Base-by-base conservation (phyloP, 2,797 vertebrate genomes). In the Peromyscus nudipes region DNA sequence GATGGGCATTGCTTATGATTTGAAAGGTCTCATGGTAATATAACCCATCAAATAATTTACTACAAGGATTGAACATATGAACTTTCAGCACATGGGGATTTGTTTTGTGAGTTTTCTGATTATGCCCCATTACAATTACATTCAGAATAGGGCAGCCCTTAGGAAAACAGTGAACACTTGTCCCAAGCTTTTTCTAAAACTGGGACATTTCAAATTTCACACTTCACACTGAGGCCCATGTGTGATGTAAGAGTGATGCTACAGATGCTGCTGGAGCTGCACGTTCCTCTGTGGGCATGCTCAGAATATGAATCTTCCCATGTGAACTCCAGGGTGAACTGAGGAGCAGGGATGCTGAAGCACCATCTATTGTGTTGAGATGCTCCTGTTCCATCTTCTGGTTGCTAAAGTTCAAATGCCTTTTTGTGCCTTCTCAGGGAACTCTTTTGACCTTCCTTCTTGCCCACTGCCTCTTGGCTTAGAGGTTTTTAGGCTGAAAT, bases 31-130 rank as follows among this genome's bases (percentile, higher is more conserved):
- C 96, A 62, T 98, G 96, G 96, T 97, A 88, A 96, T 96, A 86
- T 25, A 81, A 98, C 92, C 88, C 97, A 96, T 87, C 76, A 90
- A 97, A 97, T 97, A 96, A 97, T 97, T 98, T 97, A 97, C 97
- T 94, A 89, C 62, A 81, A 97, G 96, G 77, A 81, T 29, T 94
- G 49, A 91, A 92, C 93, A 84, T 97, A 95, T 91, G 86, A 97
- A 92, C 84, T 97, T 95, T 96, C 13, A 46, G 6, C 46, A 65
- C 65, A 86, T 46, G 37, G 71, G 6, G 52, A 96, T 2, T 92
- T 93, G 90, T 97, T 95, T 96, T 2, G 65, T 37, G 62, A 77
- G 62, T 77, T 98, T 98, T 25, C 57, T 4, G 89, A 89, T 97
- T 95, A 43, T 46, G 81, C 96, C 27, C 76, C 34, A 84, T 96